Base-by-base conservation (phyloP, 2,888 invertebrate genomes). In the Dromius quadrimaculatus region DNA sequence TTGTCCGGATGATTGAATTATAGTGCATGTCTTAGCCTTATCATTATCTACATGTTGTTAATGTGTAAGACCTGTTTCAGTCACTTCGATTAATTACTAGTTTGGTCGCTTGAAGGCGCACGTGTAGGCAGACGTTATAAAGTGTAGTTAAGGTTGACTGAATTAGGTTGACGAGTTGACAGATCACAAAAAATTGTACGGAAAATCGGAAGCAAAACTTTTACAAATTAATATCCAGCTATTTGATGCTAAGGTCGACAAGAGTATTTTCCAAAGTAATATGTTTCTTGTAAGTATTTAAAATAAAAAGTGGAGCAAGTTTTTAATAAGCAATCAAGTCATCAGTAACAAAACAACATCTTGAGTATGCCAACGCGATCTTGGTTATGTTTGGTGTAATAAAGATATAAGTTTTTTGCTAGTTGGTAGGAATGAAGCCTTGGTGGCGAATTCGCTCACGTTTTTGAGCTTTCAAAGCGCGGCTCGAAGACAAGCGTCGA, bases 1-100 rank as follows among this genome's bases (percentile, higher is more conserved):
- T 54, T 54, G 50, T 15, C 28, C 32, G 23, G 17, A 34, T 64
- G 64, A 64, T 64, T 64, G 64, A 64, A 64, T 64, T 64, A 64
- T 64, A 47, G 64, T n/a, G 11, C 5, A 6, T 2, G 36, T 20
- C 1, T 19, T 32, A 41, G 28, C 66, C 74, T 77, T 79, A 78
- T 78, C 78, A 75, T 73, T 65, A 68, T 71, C 76, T 77, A 79
- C 79, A 78, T 78, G 76, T 77, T 79, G 79, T 79, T 79, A 80
- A 80, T 79, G 80, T 80, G 78, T 78, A 78, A 77, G 78, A 76
- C 79, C 77, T 78, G 79, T 79, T 78, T 76, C 76, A 77, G 78
- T 78, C 78, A 77, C 76, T 78, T 74, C 78, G 78, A 80, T 80
- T 80, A 80, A 80, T 80, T 80, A 79, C 77, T 73, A 71, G 76